These are phyloP conservation scores for Malurus splendens DNA, from an alignment of 2,797 vertebrate genomes.

Conservation along the genomic window DNA sequence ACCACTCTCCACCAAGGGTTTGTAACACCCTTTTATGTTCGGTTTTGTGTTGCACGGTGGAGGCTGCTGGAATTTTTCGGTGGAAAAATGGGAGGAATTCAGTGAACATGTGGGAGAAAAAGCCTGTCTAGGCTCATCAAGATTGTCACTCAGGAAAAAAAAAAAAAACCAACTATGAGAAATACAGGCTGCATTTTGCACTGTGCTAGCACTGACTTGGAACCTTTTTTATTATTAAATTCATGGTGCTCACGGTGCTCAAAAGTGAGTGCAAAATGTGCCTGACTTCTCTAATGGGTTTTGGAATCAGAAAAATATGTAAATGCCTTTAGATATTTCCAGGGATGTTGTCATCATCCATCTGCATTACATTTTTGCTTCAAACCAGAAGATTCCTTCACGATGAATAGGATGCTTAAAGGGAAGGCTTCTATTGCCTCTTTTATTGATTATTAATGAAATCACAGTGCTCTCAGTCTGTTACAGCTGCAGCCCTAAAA, in stretches of 20 bases:
- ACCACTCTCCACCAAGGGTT: background rate
- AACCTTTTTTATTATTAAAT: conserved; percentile 17
- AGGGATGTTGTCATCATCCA: conserved; percentile 27
- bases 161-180: background rate
- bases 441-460: conserved; percentile 52
- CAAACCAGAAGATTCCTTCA: conserved; percentile 7
- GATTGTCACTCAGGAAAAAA: background rate
- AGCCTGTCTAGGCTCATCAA: background rate
- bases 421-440: background rate
- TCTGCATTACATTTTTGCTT: conserved; percentile 27
- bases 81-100: background rate
- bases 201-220: background rate
- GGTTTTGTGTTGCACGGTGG: background rate
- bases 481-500: conserved; percentile 20
- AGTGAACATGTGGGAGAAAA: background rate
- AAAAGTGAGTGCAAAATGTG: conserved; percentile 17
- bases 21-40: background rate
- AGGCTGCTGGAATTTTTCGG: background rate
- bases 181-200: conserved; percentile 9
- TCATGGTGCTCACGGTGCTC: background rate
- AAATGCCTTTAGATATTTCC: conserved; percentile 13
- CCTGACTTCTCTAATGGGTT: conserved; percentile 29
- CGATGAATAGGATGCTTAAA: background rate
- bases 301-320: conserved; percentile 32
- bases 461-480: background rate